Evolutionary conservation across 2,888 invertebrate species (phyloP), one percentile per base, ranked within the genome.

Genomic region (Eristalis tenax): DNA sequence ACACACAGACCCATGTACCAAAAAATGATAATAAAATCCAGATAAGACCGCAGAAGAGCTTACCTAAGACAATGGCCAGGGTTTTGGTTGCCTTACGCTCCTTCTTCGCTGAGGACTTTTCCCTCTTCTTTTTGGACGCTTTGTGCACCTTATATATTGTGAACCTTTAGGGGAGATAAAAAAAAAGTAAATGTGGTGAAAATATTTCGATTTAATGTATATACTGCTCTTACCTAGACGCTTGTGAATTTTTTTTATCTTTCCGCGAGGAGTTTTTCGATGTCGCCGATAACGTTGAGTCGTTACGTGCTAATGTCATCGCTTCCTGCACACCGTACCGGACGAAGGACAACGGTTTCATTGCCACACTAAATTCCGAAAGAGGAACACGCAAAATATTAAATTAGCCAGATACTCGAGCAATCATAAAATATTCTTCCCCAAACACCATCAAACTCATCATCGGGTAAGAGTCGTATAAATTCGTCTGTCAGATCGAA

Each of bases 51-150:
- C 50, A 18, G 13, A 13, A 50, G 18, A 50, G 50, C 96, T 95
- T 94, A 99, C 99, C 99, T 92, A 99, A 95, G 89, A 99, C 99
- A 93, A 99, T 99, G 80, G 99, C 99, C 89, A 99, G 94, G 10
- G 99, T 99, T 94, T 99, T 99, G 10, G 99, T 99, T 40, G 99
- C 99, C 93, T 99, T 99, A 84, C 98, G 95, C 92, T 99, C 99
- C 91, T 97, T 98, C 93, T 97, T 97, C 4, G 98, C 98, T 0
- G 98, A 97, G 26, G 97, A 97, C 91, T 98, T 98, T 91, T 98
- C 98, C 69, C 98, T 94, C 94, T 99, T 99, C 94, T 98, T 98
- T 93, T 97, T 96, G 91, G 97, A 97, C 63, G 98, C 98, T 93
- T 98, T 98, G 94, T 98, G 97, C 78, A 97, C 97, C 93, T 98